Base-by-base conservation (phyloP, 2,797 vertebrate species). In the Salarias fasciatus region DNA sequence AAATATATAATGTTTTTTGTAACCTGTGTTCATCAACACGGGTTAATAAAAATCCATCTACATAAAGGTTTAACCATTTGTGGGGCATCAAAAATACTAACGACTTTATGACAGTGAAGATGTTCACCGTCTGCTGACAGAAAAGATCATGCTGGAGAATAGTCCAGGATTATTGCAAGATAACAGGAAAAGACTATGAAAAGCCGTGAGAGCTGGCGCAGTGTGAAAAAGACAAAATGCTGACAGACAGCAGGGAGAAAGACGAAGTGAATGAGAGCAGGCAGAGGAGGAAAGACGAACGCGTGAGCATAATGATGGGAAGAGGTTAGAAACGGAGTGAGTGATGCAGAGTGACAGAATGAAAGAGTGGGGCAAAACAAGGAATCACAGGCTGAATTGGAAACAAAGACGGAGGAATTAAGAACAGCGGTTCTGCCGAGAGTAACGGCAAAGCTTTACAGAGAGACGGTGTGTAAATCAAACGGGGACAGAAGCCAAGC, bases 121-220 rank as follows among this genome's bases (percentile, higher is more conserved):
- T 66, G 78, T 62, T 83, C 66, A 64, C 86, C 81, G 79, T 84
- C 84, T 84, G 84, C 66, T 71, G 58, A 63, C 56, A 53, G 38
- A 73, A 82, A 77, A 80, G 69, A 66, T 41, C 6, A 11, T 5
- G 37, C 53, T 77, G 55, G 71, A 44, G 72, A 75, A 72, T 63
- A 62, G 3, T 35, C 37, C 40, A 28, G 58, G 30, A 55, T 77
- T 46, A 46, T 68, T 60, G 24, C 53, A 53, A 67, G 65, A 55
- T 64, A 69, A 81, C 64, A 53, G 74, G 38, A 8, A 54, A 37
- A 41, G 29, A 38, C 33, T 13, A 18, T 14, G 42, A 51, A 52
- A 58, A 53, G 55, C 13, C 43, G 41, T 30, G 31, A 62, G 51
- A 74, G 51, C 44, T 15, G n/a, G 43, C 56, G 58, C 4, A 8